Conservation (phyloP, 2,113 vertebrate species). For the mouse (Mus musculus) region GRCm39 chr17:63794001-63794500, state of each 20-base stretch:
- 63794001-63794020: slow-evolving; percentile 37
- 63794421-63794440: not conserved
- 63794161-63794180: too few relatives aligned
- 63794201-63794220: too few relatives aligned
- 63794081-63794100: not conserved
- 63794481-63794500: not conserved
- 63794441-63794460: slow-evolving; percentile 5
- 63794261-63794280: too few relatives aligned
- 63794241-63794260: too few relatives aligned
- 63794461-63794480: not conserved
- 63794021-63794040: not conserved
- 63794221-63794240: too few relatives aligned
- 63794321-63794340: too few relatives aligned
- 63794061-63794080: slow-evolving; percentile 15
- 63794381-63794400: slow-evolving; percentile 46
- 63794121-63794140: slow-evolving; percentile 27
- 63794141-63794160: not conserved
- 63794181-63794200: too few relatives aligned
- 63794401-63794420: slow-evolving; percentile 31
- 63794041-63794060: not conserved
- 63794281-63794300: too few relatives aligned
- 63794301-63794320: too few relatives aligned
- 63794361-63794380: slow-evolving; percentile 2
- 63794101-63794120: slow-evolving; percentile 32
- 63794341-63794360: slow-evolving; percentile 55